Conservation (phyloP, 2,797 vertebrate species). For the Aeoliscus strigatus region DNA sequence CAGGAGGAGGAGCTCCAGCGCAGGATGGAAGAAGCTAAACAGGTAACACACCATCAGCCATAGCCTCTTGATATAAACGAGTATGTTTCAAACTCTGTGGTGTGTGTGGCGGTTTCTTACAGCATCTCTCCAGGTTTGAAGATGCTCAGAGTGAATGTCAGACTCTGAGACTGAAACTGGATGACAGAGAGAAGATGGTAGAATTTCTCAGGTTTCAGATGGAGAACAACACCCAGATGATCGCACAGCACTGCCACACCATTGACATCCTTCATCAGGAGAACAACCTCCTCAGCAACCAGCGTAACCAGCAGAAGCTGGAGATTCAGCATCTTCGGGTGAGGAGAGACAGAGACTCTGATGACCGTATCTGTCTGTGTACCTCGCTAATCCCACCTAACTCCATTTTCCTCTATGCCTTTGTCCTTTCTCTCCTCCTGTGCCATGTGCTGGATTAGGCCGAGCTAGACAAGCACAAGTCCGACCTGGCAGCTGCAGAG, state of each 20-base stretch:
- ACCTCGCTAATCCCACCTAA: background rate
- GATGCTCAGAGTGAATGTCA: conserved; percentile 37
- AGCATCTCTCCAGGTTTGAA: conserved; percentile 37
- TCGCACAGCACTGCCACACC: conserved; percentile 59
- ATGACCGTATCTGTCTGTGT: background rate
- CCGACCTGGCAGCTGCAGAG: conserved; percentile 60
- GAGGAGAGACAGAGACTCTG: conserved; percentile 2
- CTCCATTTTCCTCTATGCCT: background rate
- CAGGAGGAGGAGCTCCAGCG: conserved; percentile 60
- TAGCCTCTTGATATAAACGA: background rate
- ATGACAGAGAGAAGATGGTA: conserved; percentile 67
- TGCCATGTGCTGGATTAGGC: conserved; percentile 54
- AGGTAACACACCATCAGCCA: conserved; percentile 19
- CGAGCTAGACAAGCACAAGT: conserved; percentile 70
- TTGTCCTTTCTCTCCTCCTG: background rate
- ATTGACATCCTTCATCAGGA: conserved; percentile 64
- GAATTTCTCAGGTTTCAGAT: conserved; percentile 67
- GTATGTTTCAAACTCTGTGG: too few relatives aligned
- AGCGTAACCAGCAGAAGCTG: conserved; percentile 67
- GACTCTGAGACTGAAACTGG: conserved; percentile 62
- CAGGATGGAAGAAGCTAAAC: conserved; percentile 64
- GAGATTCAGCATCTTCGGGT: conserved; percentile 76
- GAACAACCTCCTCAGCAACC: conserved; percentile 72
- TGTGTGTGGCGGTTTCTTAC: too few relatives aligned
- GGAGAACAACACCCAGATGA: conserved; percentile 56